These are phyloP conservation scores for Petrocephalus microphthalmus DNA, from an alignment of 2,113 vertebrate genomes.

Conservation along the genomic window DNA sequence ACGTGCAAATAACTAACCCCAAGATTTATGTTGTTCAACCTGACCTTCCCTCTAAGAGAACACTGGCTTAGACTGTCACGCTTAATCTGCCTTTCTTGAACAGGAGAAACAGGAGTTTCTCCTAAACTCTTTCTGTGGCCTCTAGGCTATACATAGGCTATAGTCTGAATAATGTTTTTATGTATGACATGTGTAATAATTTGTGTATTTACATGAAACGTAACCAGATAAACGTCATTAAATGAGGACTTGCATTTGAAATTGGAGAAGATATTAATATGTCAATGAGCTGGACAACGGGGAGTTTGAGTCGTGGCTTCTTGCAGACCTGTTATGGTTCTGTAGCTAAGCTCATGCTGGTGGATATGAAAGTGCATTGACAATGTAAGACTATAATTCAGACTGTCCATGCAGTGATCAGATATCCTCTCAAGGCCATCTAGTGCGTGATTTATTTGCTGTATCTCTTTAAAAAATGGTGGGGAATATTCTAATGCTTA, in stretches of 20 bases:
- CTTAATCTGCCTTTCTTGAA: not conserved
- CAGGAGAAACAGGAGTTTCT: not conserved
- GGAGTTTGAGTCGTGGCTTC: not conserved
- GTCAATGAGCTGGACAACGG: not conserved
- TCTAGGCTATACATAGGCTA: not conserved
- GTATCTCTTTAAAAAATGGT: not conserved
- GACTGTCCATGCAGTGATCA: not conserved
- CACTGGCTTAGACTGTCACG: not conserved
- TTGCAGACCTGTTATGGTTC: not conserved
- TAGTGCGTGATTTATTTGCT: not conserved
- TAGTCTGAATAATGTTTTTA: not conserved
- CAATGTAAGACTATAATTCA: not conserved
- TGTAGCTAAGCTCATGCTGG: not conserved
- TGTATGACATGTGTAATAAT: not conserved
- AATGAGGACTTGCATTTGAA: not conserved
- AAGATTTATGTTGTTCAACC: not conserved
- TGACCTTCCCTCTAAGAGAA: not conserved
- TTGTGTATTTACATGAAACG: not conserved
- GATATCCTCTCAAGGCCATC: not conserved
- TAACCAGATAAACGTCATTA: not conserved
- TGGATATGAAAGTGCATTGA: not conserved
- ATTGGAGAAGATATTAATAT: not conserved
- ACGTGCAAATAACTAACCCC: not conserved
- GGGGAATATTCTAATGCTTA: not conserved
- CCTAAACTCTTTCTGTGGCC: not conserved